phyloP scores from a whole-genome alignment of 2,888 invertebrate genomes.

The Cyrtodaria siliqua region DNA sequence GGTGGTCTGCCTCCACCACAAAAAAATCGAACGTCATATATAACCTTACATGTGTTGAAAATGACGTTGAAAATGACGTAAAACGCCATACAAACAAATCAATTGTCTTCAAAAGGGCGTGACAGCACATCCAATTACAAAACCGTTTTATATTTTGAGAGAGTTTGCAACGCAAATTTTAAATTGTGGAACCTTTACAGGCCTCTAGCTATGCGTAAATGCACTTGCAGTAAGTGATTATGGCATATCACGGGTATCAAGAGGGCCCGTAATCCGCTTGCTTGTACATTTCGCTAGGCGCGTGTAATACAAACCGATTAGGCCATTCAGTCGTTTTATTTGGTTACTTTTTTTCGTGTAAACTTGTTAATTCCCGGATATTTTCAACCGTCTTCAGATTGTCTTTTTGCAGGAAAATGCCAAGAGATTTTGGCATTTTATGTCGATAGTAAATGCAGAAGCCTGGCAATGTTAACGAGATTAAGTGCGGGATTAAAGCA shows the following conservation, averaged over 20 bases:
- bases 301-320: constrained; percentile 59
- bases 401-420: constrained; percentile 28
- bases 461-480: constrained; percentile 54
- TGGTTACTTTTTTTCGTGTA: constrained; percentile 68
- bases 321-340: constrained; percentile 49
- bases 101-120: too few species aligned
- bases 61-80: too few species aligned
- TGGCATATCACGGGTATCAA: constrained; percentile 56
- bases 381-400: constrained; percentile 51
- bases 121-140: too few species aligned
- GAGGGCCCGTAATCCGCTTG: constrained; percentile 50
- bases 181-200: too few species aligned
- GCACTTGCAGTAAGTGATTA: constrained; percentile 56
- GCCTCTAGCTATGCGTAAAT: constrained; percentile 44
- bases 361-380: constrained; percentile 61
- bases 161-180: too few species aligned
- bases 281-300: constrained; percentile 51
- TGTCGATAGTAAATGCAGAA: constrained; percentile 35
- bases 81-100: too few species aligned
- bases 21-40: too few species aligned
- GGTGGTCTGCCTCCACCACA: too few species aligned
- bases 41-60: too few species aligned
- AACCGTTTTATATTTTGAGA: too few species aligned
- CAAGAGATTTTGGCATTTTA: constrained; percentile 56
- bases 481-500: constrained; percentile 69